phyloP scores from a whole-genome alignment of 2,113 vertebrate genomes.

The Lontra canadensis region DNA sequence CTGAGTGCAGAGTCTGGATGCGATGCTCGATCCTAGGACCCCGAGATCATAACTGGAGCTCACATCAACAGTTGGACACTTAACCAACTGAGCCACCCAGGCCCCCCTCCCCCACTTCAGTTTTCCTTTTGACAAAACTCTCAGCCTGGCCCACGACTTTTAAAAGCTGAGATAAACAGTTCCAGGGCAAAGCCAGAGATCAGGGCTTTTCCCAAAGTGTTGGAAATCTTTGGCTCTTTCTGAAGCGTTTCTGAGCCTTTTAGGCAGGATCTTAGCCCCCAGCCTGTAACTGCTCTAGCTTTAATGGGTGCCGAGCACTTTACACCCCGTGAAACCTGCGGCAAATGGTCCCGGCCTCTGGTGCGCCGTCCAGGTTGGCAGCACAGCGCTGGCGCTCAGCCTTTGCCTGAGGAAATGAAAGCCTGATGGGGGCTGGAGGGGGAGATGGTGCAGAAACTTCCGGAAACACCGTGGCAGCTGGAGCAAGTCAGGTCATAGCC shows the following conservation, averaged over 20 bases:
- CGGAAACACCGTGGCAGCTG: background rate
- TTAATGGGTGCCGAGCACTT: slow-evolving; percentile 79
- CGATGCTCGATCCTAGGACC: background rate
- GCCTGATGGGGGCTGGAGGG: slow-evolving; percentile 50
- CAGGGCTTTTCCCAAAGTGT: background rate
- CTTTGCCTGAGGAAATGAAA: slow-evolving; percentile 60
- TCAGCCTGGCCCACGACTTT: background rate
- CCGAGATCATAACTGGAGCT: background rate
- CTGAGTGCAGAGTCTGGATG: background rate
- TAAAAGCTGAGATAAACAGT: slow-evolving; percentile 68
- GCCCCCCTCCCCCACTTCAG: no score
- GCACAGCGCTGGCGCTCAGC: slow-evolving; percentile 5
- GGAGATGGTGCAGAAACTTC: background rate
- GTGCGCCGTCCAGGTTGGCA: slow-evolving; percentile 74
- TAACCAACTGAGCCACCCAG: background rate
- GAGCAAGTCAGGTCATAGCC: background rate
- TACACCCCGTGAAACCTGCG: slow-evolving; percentile 28
- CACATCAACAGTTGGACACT: background rate
- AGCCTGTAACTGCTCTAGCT: slow-evolving; percentile 11
- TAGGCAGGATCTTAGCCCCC: slow-evolving; percentile 42
- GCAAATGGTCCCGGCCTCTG: slow-evolving; percentile 67
- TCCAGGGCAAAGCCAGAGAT: slow-evolving; percentile 59
- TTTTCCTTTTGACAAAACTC: slow-evolving; percentile 45
- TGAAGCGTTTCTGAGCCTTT: slow-evolving; percentile 66
- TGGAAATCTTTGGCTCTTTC: slow-evolving; percentile 45